Conservation (phyloP, 2,888 invertebrate genomes). For the Acronicta aceris region DNA sequence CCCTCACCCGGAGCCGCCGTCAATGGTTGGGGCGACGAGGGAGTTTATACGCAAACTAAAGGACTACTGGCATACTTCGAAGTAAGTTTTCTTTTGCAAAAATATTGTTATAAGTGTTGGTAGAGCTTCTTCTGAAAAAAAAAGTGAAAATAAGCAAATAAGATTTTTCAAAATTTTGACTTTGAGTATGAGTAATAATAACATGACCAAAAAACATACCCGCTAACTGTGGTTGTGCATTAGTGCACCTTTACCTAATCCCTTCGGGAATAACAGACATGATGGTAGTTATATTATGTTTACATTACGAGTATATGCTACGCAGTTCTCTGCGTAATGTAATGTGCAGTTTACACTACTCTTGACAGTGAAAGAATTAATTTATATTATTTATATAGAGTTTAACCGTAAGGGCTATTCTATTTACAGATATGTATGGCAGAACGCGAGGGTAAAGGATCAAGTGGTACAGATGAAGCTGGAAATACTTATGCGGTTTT, state of each 20-base stretch:
- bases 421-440: constrained; percentile 87
- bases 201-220: too few species aligned
- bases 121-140: too few species aligned
- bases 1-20: constrained; percentile 89
- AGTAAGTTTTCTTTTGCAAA: constrained; percentile 73
- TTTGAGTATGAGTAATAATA: too few species aligned
- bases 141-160: too few species aligned
- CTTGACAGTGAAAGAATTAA: not conserved
- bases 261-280: too few species aligned
- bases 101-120: too few species aligned
- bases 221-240: too few species aligned
- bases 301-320: too few species aligned
- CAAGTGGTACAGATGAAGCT: constrained; percentile 87
- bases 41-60: constrained; percentile 91
- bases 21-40: constrained; percentile 90
- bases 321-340: not conserved
- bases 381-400: not conserved
- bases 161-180: too few species aligned
- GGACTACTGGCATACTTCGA: constrained; percentile 93
- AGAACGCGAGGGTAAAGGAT: constrained; percentile 88
- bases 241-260: too few species aligned
- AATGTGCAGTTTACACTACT: not conserved
- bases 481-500: constrained; percentile 91
- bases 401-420: not conserved
- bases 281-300: too few species aligned